phyloP scores from a whole-genome alignment of 2,797 vertebrate species.

The Alfaro cultratus region DNA sequence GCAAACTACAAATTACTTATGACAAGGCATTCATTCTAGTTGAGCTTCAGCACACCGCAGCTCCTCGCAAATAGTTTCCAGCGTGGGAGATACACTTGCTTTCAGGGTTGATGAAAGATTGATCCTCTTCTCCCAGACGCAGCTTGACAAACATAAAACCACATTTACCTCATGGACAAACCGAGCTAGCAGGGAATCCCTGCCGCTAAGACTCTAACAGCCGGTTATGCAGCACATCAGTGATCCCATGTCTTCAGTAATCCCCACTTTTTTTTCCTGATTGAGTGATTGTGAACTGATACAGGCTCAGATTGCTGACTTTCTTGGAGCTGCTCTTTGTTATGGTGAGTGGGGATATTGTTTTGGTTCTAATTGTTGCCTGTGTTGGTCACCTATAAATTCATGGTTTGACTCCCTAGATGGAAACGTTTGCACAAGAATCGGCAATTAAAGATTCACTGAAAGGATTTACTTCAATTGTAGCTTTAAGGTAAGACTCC shows the following conservation, averaged over 20 bases:
- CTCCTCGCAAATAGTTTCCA: constrained; percentile 52
- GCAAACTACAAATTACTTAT: constrained; percentile 5
- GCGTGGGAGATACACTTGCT: constrained; percentile 29
- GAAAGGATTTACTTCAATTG: constrained; percentile 27
- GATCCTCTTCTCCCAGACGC: constrained; percentile 23
- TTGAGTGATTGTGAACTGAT: constrained; percentile 60
- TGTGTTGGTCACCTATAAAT: constrained; percentile 33
- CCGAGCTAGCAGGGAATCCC: constrained; percentile 47
- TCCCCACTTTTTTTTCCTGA: constrained; percentile 29
- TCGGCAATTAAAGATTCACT: constrained; percentile 45
- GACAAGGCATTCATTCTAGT: constrained; percentile 18
- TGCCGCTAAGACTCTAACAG: constrained; percentile 47
- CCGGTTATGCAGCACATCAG: constrained; percentile 32
- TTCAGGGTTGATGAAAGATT: constrained; percentile 30
- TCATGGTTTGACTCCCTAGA: constrained; percentile 28
- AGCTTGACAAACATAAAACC: constrained; percentile 52
- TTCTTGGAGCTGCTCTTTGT: neutral
- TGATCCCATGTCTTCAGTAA: constrained; percentile 16
- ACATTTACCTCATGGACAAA: constrained; percentile 24
- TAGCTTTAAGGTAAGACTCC: constrained; percentile 1
- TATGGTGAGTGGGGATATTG: constrained; percentile 15
- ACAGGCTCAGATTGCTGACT: constrained; percentile 38
- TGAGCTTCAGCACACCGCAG: constrained; percentile 20
- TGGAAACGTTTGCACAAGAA: constrained; percentile 35
- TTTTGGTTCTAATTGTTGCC: constrained; percentile 59